Evolutionary conservation across 2,113 vertebrate species (phyloP), one percentile per base, ranked within the genome.

Genomic region (Thermophis baileyi): DNA sequence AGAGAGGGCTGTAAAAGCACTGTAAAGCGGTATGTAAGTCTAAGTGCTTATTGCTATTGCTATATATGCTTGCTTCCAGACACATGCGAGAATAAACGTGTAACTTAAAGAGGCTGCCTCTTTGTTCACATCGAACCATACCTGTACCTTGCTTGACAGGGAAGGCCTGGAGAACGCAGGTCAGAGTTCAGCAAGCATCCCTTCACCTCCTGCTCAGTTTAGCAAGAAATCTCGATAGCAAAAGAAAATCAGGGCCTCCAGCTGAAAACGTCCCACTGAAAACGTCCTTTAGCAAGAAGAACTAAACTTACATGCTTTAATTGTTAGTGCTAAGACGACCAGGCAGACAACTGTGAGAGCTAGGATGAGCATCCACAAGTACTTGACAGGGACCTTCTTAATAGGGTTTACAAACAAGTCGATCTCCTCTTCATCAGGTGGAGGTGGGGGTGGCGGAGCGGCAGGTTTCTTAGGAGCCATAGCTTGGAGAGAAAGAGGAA

Each of bases 241-340:
- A 30, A 30, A 12, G 27, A 27, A 27, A 25, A 7, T 5, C 27
- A 1, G 27, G 27, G 27, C 11, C 0, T 30, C 60, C 60, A n/a
- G n/a, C n/a, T n/a, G n/a, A n/a, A n/a, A n/a, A n/a, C n/a, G n/a
- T n/a, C n/a, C 30, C 60, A 16, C 11, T 1, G 30, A n/a, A 30
- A n/a, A 69, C 0, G 30, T 30, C 25, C 27, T 4, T 11, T 30
- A 11, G 27, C 10, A 1, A 63, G 27, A 30, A 63, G 57, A 63
- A 30, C 25, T 30, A 14, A 14, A 69, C 63, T 69, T 69, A 69
- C 63, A 69, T 69, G 63, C 0, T n/a, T 69, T 69, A 69, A 69
- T n/a, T 2, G 63, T 69, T 69, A 69, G 4, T 0, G 0, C 0
- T 69, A 69, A 69, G 63, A 69, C 6, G 63, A n/a, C 0, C 30